phyloP scores from a whole-genome alignment of 2,113 vertebrate species.

The Paraplagusia blochii region DNA sequence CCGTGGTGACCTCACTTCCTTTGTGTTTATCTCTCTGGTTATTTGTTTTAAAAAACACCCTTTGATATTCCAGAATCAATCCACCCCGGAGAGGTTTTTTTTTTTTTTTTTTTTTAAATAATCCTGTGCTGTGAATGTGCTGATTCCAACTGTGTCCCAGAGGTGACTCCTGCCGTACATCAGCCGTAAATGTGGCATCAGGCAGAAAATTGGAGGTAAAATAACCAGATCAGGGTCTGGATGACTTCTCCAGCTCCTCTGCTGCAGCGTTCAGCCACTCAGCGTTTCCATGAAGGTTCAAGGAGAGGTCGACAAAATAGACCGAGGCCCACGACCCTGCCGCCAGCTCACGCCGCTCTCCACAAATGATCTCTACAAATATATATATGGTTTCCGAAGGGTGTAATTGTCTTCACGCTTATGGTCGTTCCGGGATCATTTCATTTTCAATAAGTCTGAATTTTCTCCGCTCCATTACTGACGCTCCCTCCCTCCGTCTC shows the following conservation, averaged over 20 bases:
- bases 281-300: constrained; percentile 89
- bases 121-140: no score
- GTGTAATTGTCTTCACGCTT: constrained; percentile 92
- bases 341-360: constrained; percentile 8
- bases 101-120: no score
- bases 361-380: constrained; percentile 93
- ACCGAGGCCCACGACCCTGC: constrained; percentile 75
- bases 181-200: constrained; percentile 93
- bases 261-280: constrained; percentile 75
- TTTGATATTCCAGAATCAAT: constrained; percentile 7
- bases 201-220: constrained; percentile 94
- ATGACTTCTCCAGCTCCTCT: constrained; percentile 24
- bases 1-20: constrained; percentile 3
- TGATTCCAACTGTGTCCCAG: background rate
- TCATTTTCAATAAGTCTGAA: constrained; percentile 84
- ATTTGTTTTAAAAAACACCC: constrained; percentile 1
- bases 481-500: constrained; percentile 38
- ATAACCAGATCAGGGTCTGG: constrained; percentile 97
- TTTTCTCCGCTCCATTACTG: constrained; percentile 76
- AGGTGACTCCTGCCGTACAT: constrained; percentile 89
- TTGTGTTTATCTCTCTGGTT: background rate
- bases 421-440: constrained; percentile 92
- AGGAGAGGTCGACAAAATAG: constrained; percentile 95
- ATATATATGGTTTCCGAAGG: constrained; percentile 90
- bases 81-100: background rate